Evolutionary conservation across 2,113 vertebrate species (phyloP), one percentile per base, ranked within the genome.

Genomic region (Tragulus kanchil): DNA sequence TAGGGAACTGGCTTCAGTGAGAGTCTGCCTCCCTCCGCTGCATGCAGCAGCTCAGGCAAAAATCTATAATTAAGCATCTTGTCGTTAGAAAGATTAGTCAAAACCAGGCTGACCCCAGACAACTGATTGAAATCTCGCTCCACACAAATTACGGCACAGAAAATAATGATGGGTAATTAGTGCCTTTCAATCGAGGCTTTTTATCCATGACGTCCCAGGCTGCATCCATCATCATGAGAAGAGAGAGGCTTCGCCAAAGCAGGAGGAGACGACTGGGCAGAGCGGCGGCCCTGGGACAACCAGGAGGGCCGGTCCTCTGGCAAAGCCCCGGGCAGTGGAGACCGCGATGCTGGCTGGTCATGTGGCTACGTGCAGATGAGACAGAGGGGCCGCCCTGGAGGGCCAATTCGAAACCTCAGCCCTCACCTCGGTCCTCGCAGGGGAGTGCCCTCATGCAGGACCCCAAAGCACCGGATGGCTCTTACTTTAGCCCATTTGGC

Each of bases 151-250:
- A 97, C 17, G 45, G 97, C 91, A 94, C 1, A 56, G 90, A 95
- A 98, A 98, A 97, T 98, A 98, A 98, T 86, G 97, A 98, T 59
- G 85, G 67, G 81, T 96, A 98, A 98, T 98, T 98, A 97, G 86
- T 69, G 90, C 90, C 98, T 98, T 98, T 96, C 94, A 98, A 87
- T 96, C 85, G 78, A 54, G 56, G 65, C 86, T 45, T 95, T 97
- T 96, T 96, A 97, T 93, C 93, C 94, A 61, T 83, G 85, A 21
- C 48, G 96, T 94, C 93, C 78, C 17, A 11, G 88, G 95, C 98
- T 45, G 52, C 78, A 98, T 93, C 98, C 97, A 93, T 97, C 98
- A 97, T 45, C 54, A 3, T 31, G 75, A 92, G 87, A 78, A 0
- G 11, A 65, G 52, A 93, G 50, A 23, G 25, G 45, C 8, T 64